phyloP scores from a whole-genome alignment of 2,888 invertebrate species.

The Leucophenga maculata region DNA sequence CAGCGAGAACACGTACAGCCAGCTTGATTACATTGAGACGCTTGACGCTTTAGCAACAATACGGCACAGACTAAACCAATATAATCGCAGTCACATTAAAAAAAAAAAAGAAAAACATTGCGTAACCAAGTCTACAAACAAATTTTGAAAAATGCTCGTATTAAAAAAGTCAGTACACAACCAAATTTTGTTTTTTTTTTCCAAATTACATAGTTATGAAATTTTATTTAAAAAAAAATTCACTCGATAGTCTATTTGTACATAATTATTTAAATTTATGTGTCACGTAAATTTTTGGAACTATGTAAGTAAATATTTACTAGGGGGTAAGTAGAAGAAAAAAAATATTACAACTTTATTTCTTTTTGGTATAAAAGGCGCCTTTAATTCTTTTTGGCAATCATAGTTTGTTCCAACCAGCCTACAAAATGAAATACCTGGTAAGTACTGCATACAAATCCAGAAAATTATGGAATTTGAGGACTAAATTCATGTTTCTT shows the following conservation, averaged over 20 bases:
- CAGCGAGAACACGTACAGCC: conserved; percentile 31
- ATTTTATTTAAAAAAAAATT: not conserved
- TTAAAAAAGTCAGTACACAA: not conserved
- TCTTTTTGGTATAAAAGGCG: conserved; percentile 52
- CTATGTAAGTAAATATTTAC: not conserved
- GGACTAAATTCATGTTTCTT: conserved; percentile 11
- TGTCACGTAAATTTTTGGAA: conserved; percentile 44
- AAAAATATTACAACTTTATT: conserved; percentile 33
- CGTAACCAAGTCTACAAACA: conserved; percentile 47
- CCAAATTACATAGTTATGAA: conserved; percentile 22
- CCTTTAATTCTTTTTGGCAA: conserved; percentile 30
- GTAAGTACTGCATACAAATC: conserved; percentile 44
- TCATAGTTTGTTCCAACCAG: conserved; percentile 59
- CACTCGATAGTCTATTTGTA: not conserved
- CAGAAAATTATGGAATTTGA: no score
- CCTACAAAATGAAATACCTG: conserved; percentile 61
- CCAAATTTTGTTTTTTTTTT: not conserved
- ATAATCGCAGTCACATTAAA: conserved; percentile 40
- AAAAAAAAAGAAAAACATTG: conserved; percentile 41
- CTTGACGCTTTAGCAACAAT: not conserved
- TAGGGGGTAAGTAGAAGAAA: no score
- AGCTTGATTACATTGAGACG: conserved; percentile 15
- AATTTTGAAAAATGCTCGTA: conserved; percentile 20
- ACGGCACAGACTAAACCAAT: conserved; percentile 7
- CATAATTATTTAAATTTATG: conserved; percentile 4